Base-by-base conservation (phyloP, 1,140 invertebrate genomes). In the Magallana gigas region DNA sequence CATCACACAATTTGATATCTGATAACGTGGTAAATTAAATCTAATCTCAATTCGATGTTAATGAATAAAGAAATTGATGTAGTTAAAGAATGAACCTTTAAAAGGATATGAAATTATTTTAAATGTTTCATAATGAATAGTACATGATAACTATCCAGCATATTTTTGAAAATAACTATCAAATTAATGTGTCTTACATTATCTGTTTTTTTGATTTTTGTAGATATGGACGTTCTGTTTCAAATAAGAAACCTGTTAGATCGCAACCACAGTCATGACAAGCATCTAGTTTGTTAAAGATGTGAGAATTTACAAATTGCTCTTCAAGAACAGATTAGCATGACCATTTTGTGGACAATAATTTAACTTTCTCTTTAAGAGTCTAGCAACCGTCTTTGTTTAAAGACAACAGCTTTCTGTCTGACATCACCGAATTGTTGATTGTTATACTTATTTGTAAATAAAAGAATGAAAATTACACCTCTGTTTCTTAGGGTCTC, bases 211-310 rank as follows among this genome's bases (percentile, higher is more conserved):
- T 48, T 48, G 36, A 48, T 48, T 48, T 23, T 62, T 62, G 60
- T 62, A 62, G 60, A 62, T 62, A 62, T 62, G 60, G 60, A 14
- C 60, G 60, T 62, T 62, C 60, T 62, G 60, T 62, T 48, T 48
- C 36, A 48, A 48, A 48, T 48, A 5, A 48, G 5, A 48, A 48
- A 62, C 60, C 60, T 11, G 60, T 62, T 12, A 8, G n/a, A 62
- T 62, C 60, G n/a, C n/a, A 12, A 62, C 6, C 9, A 16, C 60
- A 12, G 14, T 12, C 12, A 12, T 62, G 60, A 62, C 36, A 48
- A 48, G 36, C 36, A 48, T 48, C 36, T 48, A 48, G 60, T 12
- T 62, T 12, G n/a, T 16, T 16, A n/a, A 62, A 12, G 8, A 62
- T 14, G 60, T 62, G 60, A 62, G 60, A 6, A 16, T 16, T n/a